These are phyloP conservation scores for Cyphomyrus plagiostoma DNA, from an alignment of 2,113 vertebrate genomes.

Conservation along the genomic window DNA sequence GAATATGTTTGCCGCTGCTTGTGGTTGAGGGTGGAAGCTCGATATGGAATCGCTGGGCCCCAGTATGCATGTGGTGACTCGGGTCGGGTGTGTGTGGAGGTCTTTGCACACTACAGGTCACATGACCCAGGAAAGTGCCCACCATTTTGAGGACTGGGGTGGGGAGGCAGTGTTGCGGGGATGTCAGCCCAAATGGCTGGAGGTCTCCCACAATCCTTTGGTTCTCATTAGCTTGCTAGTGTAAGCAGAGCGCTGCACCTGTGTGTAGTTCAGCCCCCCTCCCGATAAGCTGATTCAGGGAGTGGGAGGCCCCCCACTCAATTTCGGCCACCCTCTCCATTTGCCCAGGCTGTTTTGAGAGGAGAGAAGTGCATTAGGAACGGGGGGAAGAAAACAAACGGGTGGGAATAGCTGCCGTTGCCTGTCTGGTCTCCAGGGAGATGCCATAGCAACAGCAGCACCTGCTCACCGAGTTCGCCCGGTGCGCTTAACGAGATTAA, in stretches of 20 bases:
- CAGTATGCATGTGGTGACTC: neutral
- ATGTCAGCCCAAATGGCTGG: neutral
- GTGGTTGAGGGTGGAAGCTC: neutral
- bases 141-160: neutral
- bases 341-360: neutral
- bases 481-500: slow-evolving; percentile 43
- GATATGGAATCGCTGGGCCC: neutral
- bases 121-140: neutral
- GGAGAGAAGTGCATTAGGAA: neutral
- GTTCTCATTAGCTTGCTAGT: neutral
- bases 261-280: neutral
- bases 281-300: neutral
- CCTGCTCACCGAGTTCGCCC: neutral
- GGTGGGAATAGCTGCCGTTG: slow-evolving; percentile 24
- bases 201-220: neutral
- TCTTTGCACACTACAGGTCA: neutral
- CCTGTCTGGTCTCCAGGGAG: slow-evolving; percentile 38
- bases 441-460: slow-evolving; percentile 49
- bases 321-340: neutral
- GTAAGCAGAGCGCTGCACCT: neutral
- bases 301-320: neutral
- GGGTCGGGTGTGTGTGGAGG: neutral
- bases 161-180: neutral
- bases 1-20: neutral
- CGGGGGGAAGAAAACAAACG: neutral